Percentiles rank a stretch among this genome's conserved stretches.
phyloP scores from a whole-genome alignment of 2,797 vertebrate species.

The Sandelia bainsii region DNA sequence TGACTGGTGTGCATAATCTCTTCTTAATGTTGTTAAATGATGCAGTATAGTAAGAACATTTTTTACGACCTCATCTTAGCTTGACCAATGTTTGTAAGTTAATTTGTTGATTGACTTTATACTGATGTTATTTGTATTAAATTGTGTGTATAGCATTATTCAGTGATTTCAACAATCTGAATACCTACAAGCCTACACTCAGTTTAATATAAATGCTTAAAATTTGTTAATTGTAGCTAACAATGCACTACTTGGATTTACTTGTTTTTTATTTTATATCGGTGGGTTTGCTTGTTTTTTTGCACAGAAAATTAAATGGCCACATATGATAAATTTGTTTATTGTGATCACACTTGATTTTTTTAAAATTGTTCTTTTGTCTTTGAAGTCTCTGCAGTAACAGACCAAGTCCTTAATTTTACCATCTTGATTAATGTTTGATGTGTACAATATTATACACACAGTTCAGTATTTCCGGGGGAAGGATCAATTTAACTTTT shows the following conservation, averaged over 20 bases:
- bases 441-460: neutral
- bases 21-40: conserved; percentile 18
- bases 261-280: conserved; percentile 22
- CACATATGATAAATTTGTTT: neutral
- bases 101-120: conserved; percentile 3
- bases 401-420: neutral
- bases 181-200: neutral
- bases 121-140: conserved; percentile 16
- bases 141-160: neutral
- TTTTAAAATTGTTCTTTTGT: conserved; percentile 2
- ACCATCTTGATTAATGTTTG: neutral
- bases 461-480: neutral
- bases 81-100: neutral
- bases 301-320: conserved; percentile 28
- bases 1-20: conserved; percentile 2
- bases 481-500: too few species aligned
- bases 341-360: neutral
- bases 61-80: neutral
- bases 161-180: neutral
- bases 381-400: neutral
- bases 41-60: neutral
- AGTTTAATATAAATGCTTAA: conserved; percentile 14
- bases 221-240: neutral
- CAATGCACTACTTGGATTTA: neutral
- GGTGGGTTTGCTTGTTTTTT: conserved; percentile 31